Base-by-base conservation (phyloP, 2,797 vertebrate genomes). In the Hemibagrus guttatus region DNA sequence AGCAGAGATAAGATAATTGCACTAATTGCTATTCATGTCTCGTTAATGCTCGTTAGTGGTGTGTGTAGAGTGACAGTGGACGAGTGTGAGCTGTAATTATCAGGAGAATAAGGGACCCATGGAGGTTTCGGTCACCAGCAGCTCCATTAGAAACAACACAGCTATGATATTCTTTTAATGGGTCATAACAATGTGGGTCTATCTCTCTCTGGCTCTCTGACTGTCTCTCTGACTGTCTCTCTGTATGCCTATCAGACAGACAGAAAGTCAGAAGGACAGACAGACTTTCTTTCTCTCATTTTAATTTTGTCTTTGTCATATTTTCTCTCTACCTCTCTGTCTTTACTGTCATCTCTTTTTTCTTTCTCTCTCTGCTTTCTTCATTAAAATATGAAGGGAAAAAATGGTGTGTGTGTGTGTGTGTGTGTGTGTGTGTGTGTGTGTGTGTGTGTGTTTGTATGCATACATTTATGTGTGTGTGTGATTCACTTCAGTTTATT, bases 1-100 rank as follows among this genome's bases (percentile, higher is more conserved):
- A 89, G 89, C 88, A 89, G 75, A 89, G 87, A 89, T 91, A 87
- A 93, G 90, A 90, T 93, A 90, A 93, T 91, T 91, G 90, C 39
- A 66, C 86, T 93, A 93, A 92, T 93, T 93, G 88, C 90, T 87
- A 89, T 90, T 86, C 86, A 85, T 90, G 81, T 85, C 88, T 86
- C 85, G 86, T 87, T 86, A 82, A 87, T 87, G 79, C 80, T 86
- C 68, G 69, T 90, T 88, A 90, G 49, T 31, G 42, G 87, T 86
- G 85, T 90, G 89, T 89, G 87, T 85, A 80, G 69, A 86, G 81
- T 90, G 90, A 89, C 91, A 87, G 75, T 42, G 76, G 86, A 76
- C 54, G 84, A 90, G 83, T 82, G n/a, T 86, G 87, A 76, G 87
- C 91, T 90, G 90, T 93, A 92, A 92, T 93, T 92, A 91, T 89